These are phyloP conservation scores for Abscondita cerata DNA, from an alignment of 2,888 invertebrate genomes.

Conservation along the genomic window DNA sequence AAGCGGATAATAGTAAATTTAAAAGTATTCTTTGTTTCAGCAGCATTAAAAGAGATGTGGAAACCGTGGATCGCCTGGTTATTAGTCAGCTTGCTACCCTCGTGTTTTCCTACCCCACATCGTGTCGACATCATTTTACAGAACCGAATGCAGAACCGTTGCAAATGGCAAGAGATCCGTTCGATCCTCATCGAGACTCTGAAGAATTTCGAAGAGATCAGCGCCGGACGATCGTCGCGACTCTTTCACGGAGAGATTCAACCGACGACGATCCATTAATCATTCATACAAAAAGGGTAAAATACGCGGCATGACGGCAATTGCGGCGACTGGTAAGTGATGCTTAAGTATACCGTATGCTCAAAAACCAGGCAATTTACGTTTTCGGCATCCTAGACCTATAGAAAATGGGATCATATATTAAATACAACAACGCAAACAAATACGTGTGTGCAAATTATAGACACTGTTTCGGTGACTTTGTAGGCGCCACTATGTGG, in stretches of 20 bases:
- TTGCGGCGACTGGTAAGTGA: neutral
- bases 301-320: neutral
- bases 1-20: too few species aligned
- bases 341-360: neutral
- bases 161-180: slow-evolving; percentile 56
- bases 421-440: neutral
- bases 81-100: slow-evolving; percentile 50
- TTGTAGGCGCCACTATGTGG: neutral
- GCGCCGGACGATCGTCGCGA: too few species aligned
- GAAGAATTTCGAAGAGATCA: slow-evolving; percentile 57
- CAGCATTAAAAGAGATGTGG: slow-evolving; percentile 46
- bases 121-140: slow-evolving; percentile 53
- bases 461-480: neutral
- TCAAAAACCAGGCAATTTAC: slow-evolving; percentile 2
- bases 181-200: slow-evolving; percentile 58
- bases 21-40: slow-evolving; percentile 14
- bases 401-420: neutral
- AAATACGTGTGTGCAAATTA: neutral
- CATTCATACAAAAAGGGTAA: slow-evolving; percentile 65
- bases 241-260: slow-evolving; percentile 57
- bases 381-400: neutral
- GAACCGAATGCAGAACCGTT: slow-evolving; percentile 56
- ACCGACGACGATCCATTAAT: slow-evolving; percentile 73
- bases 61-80: slow-evolving; percentile 51
- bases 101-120: slow-evolving; percentile 53